Percentiles rank a stretch among this genome's conserved stretches.
Conservation (phyloP, 2,888 invertebrate genomes). For the Papilio elwesi region DNA sequence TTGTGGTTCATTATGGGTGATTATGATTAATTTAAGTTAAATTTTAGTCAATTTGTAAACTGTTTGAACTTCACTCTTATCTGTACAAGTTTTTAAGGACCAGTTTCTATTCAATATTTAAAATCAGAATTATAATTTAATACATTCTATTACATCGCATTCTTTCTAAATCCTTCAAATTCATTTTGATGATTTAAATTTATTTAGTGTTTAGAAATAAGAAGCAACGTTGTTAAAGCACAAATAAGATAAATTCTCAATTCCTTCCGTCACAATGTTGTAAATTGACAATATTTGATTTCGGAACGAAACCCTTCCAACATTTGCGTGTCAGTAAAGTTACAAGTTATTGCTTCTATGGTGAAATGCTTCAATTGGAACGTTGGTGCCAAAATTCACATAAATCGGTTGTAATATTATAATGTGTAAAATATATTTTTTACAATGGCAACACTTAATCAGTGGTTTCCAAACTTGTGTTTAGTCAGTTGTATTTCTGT, state of each 20-base stretch:
- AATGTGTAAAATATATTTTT: background rate
- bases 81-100: too few relatives aligned
- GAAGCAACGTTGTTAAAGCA: background rate
- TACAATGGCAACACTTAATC: background rate
- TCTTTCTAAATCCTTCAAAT: too few relatives aligned
- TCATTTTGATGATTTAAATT: too few relatives aligned
- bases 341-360: background rate
- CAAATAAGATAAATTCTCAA: constrained; percentile 4
- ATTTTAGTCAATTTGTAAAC: too few relatives aligned
- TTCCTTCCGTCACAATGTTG: constrained; percentile 62
- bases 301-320: constrained; percentile 27
- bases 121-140: too few relatives aligned
- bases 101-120: too few relatives aligned
- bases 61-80: too few relatives aligned
- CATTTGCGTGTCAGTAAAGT: background rate
- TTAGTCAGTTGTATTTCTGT: too few relatives aligned
- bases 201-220: too few relatives aligned
- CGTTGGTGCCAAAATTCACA: constrained; percentile 47
- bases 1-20: background rate
- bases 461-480: background rate
- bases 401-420: constrained; percentile 29
- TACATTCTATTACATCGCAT: too few relatives aligned
- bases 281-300: constrained; percentile 74
- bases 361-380: constrained; percentile 46
- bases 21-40: too few relatives aligned